Base-by-base conservation (phyloP, 2,888 invertebrate species). In the Galerucella nymphaeae region DNA sequence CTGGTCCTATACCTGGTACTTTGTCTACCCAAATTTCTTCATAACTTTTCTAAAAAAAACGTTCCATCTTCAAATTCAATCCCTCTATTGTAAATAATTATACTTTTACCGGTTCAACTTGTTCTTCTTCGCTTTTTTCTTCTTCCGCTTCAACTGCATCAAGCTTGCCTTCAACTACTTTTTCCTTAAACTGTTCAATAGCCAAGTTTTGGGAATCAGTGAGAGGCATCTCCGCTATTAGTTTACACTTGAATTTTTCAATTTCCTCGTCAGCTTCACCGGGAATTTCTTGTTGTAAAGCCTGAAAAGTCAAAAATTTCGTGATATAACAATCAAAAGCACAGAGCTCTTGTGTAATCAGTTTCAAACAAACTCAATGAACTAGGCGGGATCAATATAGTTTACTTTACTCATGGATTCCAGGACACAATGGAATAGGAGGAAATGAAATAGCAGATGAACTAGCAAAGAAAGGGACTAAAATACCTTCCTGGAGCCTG, bases 1-100 rank as follows among this genome's bases (percentile, higher is more conserved):
- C 76, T 0, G 88, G 86, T 0, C 92, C 93, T 42, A 92, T 92
- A 0, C 92, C 93, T 0, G 90, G 90, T 1, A 91, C 88, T 0
- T 88, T 88, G 65, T 84, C 83, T 1, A 86, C 80, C 64, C 77
- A 81, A 16, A 86, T 78, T 13, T 85, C 84, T 73, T 86, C 85
- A 45, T 80, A 79, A 13, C 67, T 65, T 69, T 73, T 63, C 77
- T 80, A 77, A 71, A 73, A 75, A 72, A 71, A 48, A 70, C 13
- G 14, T 23, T 42, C 6, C 5, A n/a, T 30, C 30, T 30, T 8
- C 8, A 30, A 30, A 30, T 30, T 30, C 30, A 8, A 30, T 30
- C 23, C 23, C 23, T 30, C 23, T 30, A 30, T 30, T 30, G 30
- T 30, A 30, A 30, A 30, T 6, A 62, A 11, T 20, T 10, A 48